These are phyloP conservation scores for Andrena cerasifolii DNA, from an alignment of 1,140 invertebrate species.

Conservation along the genomic window DNA sequence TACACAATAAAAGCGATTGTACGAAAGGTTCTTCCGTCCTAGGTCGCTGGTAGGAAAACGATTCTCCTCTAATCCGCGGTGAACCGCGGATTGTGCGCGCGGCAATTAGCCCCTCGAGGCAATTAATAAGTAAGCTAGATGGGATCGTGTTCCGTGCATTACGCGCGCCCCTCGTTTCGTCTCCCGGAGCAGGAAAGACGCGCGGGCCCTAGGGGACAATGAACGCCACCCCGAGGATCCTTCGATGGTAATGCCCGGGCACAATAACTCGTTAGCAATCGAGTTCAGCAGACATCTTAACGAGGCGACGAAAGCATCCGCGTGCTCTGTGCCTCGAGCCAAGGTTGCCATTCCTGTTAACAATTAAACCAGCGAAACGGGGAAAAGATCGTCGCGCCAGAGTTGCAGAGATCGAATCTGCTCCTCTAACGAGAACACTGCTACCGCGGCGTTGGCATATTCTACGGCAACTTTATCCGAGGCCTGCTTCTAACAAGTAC, in stretches of 20 bases:
- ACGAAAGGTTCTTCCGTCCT: background rate
- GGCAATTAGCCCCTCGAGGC: background rate
- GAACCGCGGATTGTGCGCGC: background rate
- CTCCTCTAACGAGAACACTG: background rate
- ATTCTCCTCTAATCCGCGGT: background rate
- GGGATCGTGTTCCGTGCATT: too few relatives aligned
- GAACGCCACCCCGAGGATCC: background rate
- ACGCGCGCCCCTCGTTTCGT: background rate
- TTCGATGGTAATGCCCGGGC: too few relatives aligned
- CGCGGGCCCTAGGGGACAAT: background rate
- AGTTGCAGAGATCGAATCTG: background rate
- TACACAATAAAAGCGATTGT: slow-evolving; percentile 17
- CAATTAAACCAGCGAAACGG: background rate
- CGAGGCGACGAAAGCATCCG: slow-evolving; percentile 2
- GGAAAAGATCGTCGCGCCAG: background rate
- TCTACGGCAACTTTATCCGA: background rate
- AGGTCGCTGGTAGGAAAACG: background rate
- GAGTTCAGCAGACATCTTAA: background rate
- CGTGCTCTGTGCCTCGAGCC: background rate
- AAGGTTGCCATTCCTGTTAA: background rate
- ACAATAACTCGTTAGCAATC: slow-evolving; percentile 11
- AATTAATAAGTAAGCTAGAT: slow-evolving; percentile 5
- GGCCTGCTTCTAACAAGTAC: too few relatives aligned
- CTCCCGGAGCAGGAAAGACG: background rate
- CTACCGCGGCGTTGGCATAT: background rate